These are phyloP conservation scores for Chiroxiphia lanceolata DNA, from an alignment of 2,797 vertebrate species.

Conservation along the genomic window DNA sequence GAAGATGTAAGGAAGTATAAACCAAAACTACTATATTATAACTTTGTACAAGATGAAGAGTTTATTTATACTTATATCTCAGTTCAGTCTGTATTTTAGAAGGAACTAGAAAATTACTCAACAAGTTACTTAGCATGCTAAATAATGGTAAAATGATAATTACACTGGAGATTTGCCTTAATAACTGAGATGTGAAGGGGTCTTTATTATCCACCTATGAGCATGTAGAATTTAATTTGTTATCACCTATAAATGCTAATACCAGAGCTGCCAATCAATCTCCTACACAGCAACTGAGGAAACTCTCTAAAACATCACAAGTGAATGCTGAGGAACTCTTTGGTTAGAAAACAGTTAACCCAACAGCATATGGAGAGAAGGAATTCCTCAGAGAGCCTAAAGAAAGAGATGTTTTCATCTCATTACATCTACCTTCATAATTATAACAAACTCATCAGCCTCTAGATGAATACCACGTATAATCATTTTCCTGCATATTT, in stretches of 20 bases:
- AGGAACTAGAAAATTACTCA: background rate
- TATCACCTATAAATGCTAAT: slow-evolving; percentile 49
- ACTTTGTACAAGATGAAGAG: background rate
- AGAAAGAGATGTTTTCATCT: slow-evolving; percentile 81
- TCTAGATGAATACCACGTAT: slow-evolving; percentile 78
- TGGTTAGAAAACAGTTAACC: slow-evolving; percentile 77
- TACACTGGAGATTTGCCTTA: slow-evolving; percentile 45
- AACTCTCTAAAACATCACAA: background rate
- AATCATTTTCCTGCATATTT: slow-evolving; percentile 83
- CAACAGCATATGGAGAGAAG: slow-evolving; percentile 64
- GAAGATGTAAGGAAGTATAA: background rate
- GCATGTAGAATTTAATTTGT: slow-evolving; percentile 50
- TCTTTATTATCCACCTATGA: slow-evolving; percentile 44
- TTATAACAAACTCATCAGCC: slow-evolving; percentile 83
- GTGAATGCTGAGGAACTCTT: slow-evolving; percentile 37
- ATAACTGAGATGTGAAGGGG: slow-evolving; percentile 29
- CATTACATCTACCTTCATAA: slow-evolving; percentile 82
- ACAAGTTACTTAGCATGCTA: slow-evolving; percentile 22
- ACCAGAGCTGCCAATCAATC: slow-evolving; percentile 44
- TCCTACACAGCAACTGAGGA: background rate
- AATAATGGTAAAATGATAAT: slow-evolving; percentile 57
- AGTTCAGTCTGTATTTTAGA: background rate
- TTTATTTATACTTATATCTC: background rate
- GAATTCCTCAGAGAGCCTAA: slow-evolving; percentile 71
- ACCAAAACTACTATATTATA: background rate